phyloP scores from a whole-genome alignment of 2,888 invertebrate genomes.

The Subacronicta megacephala region DNA sequence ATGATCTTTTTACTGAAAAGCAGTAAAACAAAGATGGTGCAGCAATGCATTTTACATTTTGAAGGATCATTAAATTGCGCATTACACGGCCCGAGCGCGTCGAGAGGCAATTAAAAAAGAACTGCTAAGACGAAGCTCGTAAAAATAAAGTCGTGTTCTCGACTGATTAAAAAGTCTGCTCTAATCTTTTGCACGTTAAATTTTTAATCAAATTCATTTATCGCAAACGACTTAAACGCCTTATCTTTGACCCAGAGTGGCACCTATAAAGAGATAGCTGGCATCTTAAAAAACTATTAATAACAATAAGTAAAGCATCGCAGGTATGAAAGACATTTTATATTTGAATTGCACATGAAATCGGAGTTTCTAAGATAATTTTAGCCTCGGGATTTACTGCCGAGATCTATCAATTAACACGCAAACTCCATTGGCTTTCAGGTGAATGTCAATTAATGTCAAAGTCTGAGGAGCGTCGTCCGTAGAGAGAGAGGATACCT shows the following conservation, averaged over 20 bases:
- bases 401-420: slow-evolving; percentile 84
- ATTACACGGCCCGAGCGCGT: slow-evolving; percentile 81
- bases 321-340: slow-evolving; percentile 17
- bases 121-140: slow-evolving; percentile 85
- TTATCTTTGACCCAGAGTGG: slow-evolving; percentile 61
- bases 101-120: slow-evolving; percentile 87
- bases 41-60: slow-evolving; percentile 88
- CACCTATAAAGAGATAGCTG: slow-evolving; percentile 44
- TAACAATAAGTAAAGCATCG: slow-evolving; percentile 9
- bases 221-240: slow-evolving; percentile 63
- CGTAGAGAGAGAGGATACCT: slow-evolving; percentile 54
- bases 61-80: slow-evolving; percentile 87
- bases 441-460: slow-evolving; percentile 83
- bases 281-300: slow-evolving; percentile 26
- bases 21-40: slow-evolving; percentile 84
- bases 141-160: slow-evolving; percentile 86
- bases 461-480: slow-evolving; percentile 67
- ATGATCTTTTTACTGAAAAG: slow-evolving; percentile 69
- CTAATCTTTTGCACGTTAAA: slow-evolving; percentile 75
- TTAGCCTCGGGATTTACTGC: slow-evolving; percentile 63
- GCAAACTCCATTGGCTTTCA: slow-evolving; percentile 79
- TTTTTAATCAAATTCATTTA: slow-evolving; percentile 78
- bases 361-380: slow-evolving; percentile 57
- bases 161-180: slow-evolving; percentile 86
- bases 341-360: slow-evolving; percentile 15